Percentiles rank a stretch among this genome's conserved stretches.
These are phyloP conservation scores for Amblyopsis rosae DNA, from an alignment of 2,113 vertebrate species.

Conservation along the genomic window DNA sequence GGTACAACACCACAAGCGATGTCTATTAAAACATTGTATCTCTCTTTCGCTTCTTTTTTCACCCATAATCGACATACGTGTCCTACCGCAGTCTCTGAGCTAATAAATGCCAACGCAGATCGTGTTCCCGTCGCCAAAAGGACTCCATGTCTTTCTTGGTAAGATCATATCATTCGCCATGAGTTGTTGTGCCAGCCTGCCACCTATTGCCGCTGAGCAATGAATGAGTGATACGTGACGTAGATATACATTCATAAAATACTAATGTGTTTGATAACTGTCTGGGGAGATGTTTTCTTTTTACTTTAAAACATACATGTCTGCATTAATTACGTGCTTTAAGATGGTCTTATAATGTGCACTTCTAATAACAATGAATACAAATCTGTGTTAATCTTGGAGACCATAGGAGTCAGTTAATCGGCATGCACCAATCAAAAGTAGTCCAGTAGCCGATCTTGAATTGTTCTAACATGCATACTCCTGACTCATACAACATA, in stretches of 20 bases:
- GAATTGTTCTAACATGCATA: conserved; percentile 18
- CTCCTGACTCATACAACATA: conserved; percentile 38
- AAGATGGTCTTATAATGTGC: conserved; percentile 4
- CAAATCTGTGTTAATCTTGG: conserved; percentile 31
- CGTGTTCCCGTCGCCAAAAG: conserved; percentile 48
- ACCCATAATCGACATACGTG: conserved; percentile 21
- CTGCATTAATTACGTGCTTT: not conserved
- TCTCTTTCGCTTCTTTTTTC: conserved; percentile 6
- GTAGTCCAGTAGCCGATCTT: conserved; percentile 21
- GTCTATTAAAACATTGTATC: conserved; percentile 23
- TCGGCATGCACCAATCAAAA: not conserved
- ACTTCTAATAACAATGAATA: conserved; percentile 21
- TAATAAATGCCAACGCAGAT: conserved; percentile 61
- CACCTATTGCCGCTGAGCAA: not conserved
- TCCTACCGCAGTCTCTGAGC: conserved; percentile 46
- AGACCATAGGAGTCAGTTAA: conserved; percentile 21
- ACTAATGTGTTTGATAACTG: not conserved
- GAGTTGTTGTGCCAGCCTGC: not conserved
- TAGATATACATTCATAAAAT: not conserved
- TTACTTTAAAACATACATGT: no score
- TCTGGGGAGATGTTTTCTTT: no score
- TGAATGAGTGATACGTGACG: conserved; percentile 1
- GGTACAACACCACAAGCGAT: conserved; percentile 1
- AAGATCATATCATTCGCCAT: conserved; percentile 42
- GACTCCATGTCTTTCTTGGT: conserved; percentile 83